These are phyloP conservation scores for Lophotriccus pileatus DNA, from an alignment of 2,797 vertebrate species.

Conservation along the genomic window DNA sequence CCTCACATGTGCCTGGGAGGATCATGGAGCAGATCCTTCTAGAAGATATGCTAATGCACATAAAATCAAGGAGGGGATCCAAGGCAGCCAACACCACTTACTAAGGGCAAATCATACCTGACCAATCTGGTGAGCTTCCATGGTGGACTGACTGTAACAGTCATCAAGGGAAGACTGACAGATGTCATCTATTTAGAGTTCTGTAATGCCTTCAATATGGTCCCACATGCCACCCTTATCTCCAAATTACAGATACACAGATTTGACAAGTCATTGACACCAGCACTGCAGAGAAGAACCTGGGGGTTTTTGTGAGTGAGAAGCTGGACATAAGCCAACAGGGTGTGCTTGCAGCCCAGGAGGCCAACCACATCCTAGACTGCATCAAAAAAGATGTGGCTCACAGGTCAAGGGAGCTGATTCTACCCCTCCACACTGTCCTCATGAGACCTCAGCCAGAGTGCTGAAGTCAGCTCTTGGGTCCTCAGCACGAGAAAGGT, in stretches of 20 bases:
- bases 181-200: not conserved
- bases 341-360: not conserved
- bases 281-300: not conserved
- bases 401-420: rapidly evolving
- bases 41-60: not conserved
- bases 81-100: not conserved
- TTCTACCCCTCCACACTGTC: not conserved
- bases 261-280: not conserved
- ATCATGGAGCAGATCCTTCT: not conserved
- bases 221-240: not conserved
- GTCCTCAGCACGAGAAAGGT: not conserved
- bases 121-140: not conserved
- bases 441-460: not conserved
- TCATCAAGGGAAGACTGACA: not conserved
- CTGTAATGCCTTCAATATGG: not conserved
- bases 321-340: not conserved
- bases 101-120: not conserved
- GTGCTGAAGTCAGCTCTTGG: not conserved
- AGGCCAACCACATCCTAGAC: not conserved
- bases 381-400: not conserved
- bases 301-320: not conserved
- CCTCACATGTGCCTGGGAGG: not conserved
- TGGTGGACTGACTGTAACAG: not conserved
- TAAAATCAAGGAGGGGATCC: not conserved
- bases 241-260: not conserved